Evolutionary conservation across 2,888 invertebrate species (phyloP).

Genomic region (Tribolium freemani): DNA sequence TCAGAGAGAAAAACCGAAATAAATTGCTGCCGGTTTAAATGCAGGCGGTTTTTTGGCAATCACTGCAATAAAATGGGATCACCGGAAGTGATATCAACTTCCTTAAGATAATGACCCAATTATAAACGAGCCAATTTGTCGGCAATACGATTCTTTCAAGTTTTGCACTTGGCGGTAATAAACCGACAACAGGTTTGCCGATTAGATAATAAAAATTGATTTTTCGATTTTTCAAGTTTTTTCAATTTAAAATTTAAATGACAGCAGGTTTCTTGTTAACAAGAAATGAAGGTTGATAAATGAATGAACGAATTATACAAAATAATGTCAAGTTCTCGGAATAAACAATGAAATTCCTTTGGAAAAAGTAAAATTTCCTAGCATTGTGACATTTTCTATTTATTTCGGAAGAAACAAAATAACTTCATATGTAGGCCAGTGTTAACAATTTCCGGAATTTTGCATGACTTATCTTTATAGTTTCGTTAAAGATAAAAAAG

Average conservation of each 20-base stretch:
- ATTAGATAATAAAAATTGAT: too few relatives aligned
- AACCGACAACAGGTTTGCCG: too few relatives aligned
- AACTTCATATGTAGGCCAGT: too few relatives aligned
- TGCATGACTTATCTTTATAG: too few relatives aligned
- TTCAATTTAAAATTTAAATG: too few relatives aligned
- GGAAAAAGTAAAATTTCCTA: background rate
- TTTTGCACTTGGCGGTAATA: background rate
- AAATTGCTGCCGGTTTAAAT: background rate
- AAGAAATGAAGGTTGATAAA: background rate
- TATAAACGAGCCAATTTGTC: background rate
- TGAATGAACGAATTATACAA: background rate
- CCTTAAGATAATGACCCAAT: constrained; percentile 3
- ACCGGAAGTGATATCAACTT: constrained; percentile 12
- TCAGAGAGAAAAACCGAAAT: background rate
- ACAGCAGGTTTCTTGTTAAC: too few relatives aligned
- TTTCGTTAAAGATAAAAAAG: too few relatives aligned
- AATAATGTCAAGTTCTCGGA: background rate
- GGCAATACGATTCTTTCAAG: background rate
- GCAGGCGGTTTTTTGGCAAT: background rate
- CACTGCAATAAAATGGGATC: background rate
- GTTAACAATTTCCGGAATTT: too few relatives aligned
- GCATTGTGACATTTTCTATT: too few relatives aligned
- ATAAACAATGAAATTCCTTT: background rate
- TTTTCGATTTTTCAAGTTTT: too few relatives aligned
- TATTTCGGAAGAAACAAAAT: too few relatives aligned